Conservation (phyloP, 2,888 invertebrate species). For the Chymomyza procnemis region DNA sequence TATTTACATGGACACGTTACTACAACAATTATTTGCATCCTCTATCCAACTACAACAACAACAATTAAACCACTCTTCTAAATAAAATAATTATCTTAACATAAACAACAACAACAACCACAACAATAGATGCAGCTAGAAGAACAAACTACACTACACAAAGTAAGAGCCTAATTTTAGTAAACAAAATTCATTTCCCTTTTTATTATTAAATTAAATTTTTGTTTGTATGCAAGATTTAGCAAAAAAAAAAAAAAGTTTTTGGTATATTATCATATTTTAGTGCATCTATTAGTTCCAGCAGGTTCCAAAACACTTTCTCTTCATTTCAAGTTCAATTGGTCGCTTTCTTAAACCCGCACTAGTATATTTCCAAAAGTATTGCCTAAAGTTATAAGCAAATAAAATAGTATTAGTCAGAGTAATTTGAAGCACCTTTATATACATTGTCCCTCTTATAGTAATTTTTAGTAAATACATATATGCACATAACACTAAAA, state of each 20-base stretch:
- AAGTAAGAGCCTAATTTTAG: slow-evolving; percentile 69
- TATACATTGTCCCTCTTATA: no score
- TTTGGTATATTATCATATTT: no score
- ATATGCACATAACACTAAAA: no score
- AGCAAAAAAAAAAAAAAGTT: no score
- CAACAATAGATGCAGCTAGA: slow-evolving; percentile 77
- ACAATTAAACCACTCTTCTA: slow-evolving; percentile 47
- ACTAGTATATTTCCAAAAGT: neutral
- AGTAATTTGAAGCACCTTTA: no score
- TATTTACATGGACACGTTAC: slow-evolving; percentile 67
- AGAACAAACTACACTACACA: slow-evolving; percentile 77
- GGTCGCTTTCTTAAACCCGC: neutral
- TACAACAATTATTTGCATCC: slow-evolving; percentile 55
- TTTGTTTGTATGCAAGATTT: no score
- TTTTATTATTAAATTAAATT: no score
- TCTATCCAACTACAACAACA: slow-evolving; percentile 41
- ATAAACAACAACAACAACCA: slow-evolving; percentile 67
- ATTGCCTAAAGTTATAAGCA: neutral
- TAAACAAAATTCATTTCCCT: neutral
- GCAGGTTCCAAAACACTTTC: slow-evolving; percentile 21
- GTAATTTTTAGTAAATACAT: no score
- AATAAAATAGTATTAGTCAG: neutral
- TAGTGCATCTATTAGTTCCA: slow-evolving; percentile 17
- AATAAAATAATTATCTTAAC: slow-evolving; percentile 48
- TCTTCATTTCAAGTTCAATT: neutral